Evolutionary conservation across 2,797 vertebrate species (phyloP).

Genomic region (Carcharodon carcharias): DNA sequence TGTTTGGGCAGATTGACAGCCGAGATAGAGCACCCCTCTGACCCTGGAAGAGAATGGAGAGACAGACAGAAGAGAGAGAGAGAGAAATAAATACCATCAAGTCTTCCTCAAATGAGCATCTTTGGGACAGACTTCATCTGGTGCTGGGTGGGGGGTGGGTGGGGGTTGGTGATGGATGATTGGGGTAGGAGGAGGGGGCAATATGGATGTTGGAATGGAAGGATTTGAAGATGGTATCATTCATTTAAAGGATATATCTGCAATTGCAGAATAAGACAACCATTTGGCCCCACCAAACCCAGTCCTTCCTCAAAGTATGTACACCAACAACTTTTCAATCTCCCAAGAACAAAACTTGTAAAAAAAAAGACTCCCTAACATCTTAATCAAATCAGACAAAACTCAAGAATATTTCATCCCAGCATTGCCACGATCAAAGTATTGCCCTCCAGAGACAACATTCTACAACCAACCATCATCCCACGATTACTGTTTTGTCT

Average conservation of each 20-base stretch:
- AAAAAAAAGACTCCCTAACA: background rate
- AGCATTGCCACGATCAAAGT: background rate
- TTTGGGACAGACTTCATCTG: background rate
- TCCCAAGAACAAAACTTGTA: background rate
- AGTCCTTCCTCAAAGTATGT: background rate
- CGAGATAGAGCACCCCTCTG: conserved; percentile 95
- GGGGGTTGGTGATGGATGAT: background rate
- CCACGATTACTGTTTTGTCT: background rate
- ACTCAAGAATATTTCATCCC: background rate
- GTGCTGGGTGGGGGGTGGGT: background rate
- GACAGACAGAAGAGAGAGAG: conserved; percentile 53
- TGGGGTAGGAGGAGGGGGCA: background rate
- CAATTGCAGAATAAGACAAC: background rate
- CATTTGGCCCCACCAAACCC: background rate
- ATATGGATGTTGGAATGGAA: background rate
- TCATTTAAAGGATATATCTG: background rate
- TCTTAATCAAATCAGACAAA: background rate
- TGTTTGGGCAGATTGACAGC: conserved; percentile 99
- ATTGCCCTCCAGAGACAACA: background rate
- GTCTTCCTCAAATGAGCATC: background rate
- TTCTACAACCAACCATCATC: too few relatives aligned
- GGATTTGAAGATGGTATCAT: background rate
- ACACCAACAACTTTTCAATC: background rate
- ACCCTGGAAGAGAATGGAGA: conserved; percentile 65
- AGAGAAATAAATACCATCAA: conserved; percentile 56